Evolutionary conservation across 2,888 invertebrate genomes (phyloP), one percentile per base, ranked within the genome.

Genomic region (Pedicia rivosa): DNA sequence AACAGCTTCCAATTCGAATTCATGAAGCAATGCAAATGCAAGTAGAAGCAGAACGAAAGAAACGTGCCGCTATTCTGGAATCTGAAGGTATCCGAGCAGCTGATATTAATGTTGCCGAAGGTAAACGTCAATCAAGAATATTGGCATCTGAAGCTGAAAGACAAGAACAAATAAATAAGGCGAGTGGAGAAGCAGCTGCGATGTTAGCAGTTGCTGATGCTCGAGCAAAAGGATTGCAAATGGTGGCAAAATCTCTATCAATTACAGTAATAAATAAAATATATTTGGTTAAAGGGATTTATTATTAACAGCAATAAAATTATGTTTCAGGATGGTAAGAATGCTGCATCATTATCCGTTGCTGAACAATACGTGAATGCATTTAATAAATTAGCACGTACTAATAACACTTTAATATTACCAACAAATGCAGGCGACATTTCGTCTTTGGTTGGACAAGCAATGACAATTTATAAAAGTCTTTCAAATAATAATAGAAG

Each of bases 11-110:
- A 1, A 63, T 70, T 0, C 74, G 94, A 49, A 84, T 98, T 2
- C 90, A 95, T 54, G 95, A 97, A 60, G 98, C 98, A 1, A 99
- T 98, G 98, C 98, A 98, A 62, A 95, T 97, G 94, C 98, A 98
- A 66, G 98, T 99, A 1, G 97, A 98, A 63, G 98, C 98, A 0
- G 98, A 99, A 59, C 65, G 98, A 37, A 79, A 82, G 53, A 99
- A 99, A 57, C 68, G 98, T 45, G 98, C 98, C 0, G 83, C 91
- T 12, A 86, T 99, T 52, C 66, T 99, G 44, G 95, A 99, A 57
- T 97, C 97, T 0, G 98, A 99, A 65, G 95, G 95, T 55, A 70
- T 78, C 8, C 67, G 87, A 17, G 82, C 81, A 45, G 86, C 87
- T 0, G 91, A 95, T 44, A 92, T 99, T 40, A 98, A 99, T 62